Evolutionary conservation across 2,113 vertebrate species (phyloP), one percentile per base, ranked within the genome.

Genomic region (Penelope pileata): DNA sequence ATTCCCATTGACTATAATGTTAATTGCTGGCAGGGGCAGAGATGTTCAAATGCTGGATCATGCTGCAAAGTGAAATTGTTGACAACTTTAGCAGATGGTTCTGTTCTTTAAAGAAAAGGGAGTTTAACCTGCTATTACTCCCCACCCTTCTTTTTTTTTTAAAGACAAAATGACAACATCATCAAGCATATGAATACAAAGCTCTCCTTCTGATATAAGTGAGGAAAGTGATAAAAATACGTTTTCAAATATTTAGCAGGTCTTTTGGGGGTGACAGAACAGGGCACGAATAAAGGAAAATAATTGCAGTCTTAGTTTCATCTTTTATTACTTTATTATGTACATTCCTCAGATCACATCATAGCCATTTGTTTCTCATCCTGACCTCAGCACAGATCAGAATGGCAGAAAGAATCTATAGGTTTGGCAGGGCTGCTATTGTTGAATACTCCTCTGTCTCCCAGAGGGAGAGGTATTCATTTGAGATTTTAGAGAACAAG

Each of bases 401-500:
- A 91, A 79, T 1, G 0, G 80, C 90, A 86, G 85, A 91, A 94
- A 92, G 66, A 78, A 85, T 93, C 91, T 67, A 40, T 53, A 70
- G 83, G 74, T 94, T 96, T 88, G 92, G 80, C 32, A 36, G 59
- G 50, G 42, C 54, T 86, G 91, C 81, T 91, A 67, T 94, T 88
- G 90, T 85, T 74, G 81, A 85, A 81, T 94, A 81, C 91, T 92
- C 85, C 62, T 38, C 75, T 47, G 62, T 68, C 60, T 95, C 92
- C 96, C 70, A 12, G 77, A 30, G 95, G 97, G 94, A 97, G 87
- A 96, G 73, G 68, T 85, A 34, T 89, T 91, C 95, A 95, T 96
- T 94, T 94, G 97, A 85, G 89, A 96, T 95, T 94, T 97, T 92
- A 96, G 95, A 97, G 96, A 97, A 98, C 96, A 98, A 97, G 96